These are phyloP conservation scores for Metacarcinus magister DNA, from an alignment of 2,888 invertebrate species.

Conservation along the genomic window DNA sequence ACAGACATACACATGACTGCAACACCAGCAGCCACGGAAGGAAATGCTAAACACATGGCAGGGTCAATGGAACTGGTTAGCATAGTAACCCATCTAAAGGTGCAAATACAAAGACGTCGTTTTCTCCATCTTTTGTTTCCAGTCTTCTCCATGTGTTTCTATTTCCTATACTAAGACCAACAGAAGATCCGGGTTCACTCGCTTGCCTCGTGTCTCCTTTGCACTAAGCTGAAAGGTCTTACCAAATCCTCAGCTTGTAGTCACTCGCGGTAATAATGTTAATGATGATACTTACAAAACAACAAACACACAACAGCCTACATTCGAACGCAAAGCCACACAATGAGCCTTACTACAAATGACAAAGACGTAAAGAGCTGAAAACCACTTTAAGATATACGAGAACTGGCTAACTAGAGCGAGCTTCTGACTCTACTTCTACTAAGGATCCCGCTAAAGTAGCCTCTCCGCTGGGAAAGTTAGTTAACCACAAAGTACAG, in stretches of 20 bases:
- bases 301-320: neutral
- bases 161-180: neutral
- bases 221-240: neutral
- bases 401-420: neutral
- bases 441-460: neutral
- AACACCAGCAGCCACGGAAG: too few relatives aligned
- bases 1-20: too few relatives aligned
- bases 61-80: too few relatives aligned
- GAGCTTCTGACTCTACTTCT: neutral
- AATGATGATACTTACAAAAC: neutral
- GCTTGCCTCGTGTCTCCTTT: neutral
- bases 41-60: too few relatives aligned
- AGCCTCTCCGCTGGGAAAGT: neutral
- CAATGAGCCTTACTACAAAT: neutral
- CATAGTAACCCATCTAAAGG: too few relatives aligned
- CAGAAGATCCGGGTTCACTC: neutral
- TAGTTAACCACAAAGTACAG: neutral
- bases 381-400: neutral
- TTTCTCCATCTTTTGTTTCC: too few relatives aligned
- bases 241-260: neutral
- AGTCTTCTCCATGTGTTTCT: neutral
- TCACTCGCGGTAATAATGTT: neutral
- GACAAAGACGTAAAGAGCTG: neutral
- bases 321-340: neutral
- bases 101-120: too few relatives aligned